Conservation (phyloP, 53 echinoderm and acorn worm species). For the Zoroaster sp. region DNA sequence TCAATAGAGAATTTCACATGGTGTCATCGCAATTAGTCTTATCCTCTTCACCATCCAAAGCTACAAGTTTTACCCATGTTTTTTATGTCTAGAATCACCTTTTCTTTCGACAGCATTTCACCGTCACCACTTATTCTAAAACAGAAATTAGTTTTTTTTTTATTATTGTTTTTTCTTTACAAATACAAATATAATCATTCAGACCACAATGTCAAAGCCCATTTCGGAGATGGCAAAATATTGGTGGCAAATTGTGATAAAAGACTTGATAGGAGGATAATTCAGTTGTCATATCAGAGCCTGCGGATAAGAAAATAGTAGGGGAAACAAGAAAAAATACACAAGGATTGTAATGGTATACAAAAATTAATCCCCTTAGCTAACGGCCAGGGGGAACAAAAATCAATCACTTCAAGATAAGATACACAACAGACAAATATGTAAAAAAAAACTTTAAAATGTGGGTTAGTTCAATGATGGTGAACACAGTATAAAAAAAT, state of each 20-base stretch:
- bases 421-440: neutral
- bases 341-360: slow-evolving; percentile 33
- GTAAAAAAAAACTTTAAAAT: neutral
- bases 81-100: neutral
- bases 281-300: slow-evolving; percentile 24
- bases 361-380: neutral
- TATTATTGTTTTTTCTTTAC: neutral
- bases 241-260: slow-evolving; percentile 6
- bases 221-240: neutral
- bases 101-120: neutral
- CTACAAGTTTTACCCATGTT: too few species aligned
- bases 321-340: slow-evolving; percentile 42
- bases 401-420: neutral
- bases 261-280: slow-evolving; percentile 23
- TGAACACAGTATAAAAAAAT: neutral
- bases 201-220: neutral
- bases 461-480: neutral
- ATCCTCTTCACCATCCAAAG: too few species aligned
- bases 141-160: neutral
- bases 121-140: neutral
- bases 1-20: too few species aligned
- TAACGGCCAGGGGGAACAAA: neutral
- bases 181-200: neutral
- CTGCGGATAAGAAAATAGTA: slow-evolving; percentile 39
- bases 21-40: too few species aligned